Conservation (phyloP, 2,797 vertebrate genomes). For the Clarias platycephalus region DNA sequence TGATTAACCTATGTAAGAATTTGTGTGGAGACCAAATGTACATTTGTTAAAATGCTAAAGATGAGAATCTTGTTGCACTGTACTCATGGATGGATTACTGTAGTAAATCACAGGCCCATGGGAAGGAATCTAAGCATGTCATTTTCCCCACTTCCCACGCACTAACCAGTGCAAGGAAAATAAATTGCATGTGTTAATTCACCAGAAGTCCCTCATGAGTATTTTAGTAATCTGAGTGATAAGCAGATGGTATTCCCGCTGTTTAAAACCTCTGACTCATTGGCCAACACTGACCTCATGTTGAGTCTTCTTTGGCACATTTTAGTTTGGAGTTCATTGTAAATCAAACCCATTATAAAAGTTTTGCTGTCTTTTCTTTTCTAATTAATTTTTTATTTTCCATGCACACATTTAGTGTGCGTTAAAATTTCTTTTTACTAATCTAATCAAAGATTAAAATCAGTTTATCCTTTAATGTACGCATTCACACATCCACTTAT, state of each 20-base stretch:
- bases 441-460: not conserved
- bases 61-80: not conserved
- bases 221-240: too few species aligned
- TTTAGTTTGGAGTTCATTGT: not conserved
- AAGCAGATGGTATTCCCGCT: not conserved
- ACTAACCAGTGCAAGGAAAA: not conserved
- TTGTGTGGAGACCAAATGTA: not conserved
- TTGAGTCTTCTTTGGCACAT: not conserved
- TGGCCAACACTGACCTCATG: not conserved
- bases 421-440: not conserved
- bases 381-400: not conserved
- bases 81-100: not conserved
- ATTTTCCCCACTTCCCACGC: not conserved
- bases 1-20: not conserved
- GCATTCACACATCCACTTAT: too few species aligned
- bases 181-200: not conserved
- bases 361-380: not conserved
- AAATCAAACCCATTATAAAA: not conserved
- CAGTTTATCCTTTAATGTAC: not conserved
- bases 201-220: not conserved
- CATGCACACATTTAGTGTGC: not conserved
- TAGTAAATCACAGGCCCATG: not conserved
- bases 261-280: slow-evolving; percentile 15
- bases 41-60: not conserved
- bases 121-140: not conserved